Conservation (phyloP, 2,797 vertebrate species). For the Eutrigla gurnardus region DNA sequence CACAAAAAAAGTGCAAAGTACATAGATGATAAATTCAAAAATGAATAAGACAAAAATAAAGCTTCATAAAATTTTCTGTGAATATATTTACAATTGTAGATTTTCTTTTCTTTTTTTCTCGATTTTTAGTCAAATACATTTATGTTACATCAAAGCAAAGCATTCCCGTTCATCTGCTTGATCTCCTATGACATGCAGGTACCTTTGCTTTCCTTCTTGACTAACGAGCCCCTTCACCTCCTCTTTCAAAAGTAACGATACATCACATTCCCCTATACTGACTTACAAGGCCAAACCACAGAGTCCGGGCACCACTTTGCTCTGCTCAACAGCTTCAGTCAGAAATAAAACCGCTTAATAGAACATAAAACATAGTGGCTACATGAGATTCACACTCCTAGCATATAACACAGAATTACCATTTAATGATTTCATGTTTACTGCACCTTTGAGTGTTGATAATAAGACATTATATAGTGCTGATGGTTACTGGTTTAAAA, state of each 20-base stretch:
- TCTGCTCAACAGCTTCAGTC: slow-evolving; percentile 63
- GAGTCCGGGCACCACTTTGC: slow-evolving; percentile 55
- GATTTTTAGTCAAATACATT: slow-evolving; percentile 76
- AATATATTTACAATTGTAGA: slow-evolving; percentile 83
- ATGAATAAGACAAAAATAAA: slow-evolving; percentile 71
- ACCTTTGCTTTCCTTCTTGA: slow-evolving; percentile 69
- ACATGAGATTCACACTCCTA: slow-evolving; percentile 74
- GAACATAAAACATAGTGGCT: slow-evolving; percentile 77
- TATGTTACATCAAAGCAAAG: slow-evolving; percentile 87
- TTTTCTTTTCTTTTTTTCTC: slow-evolving; percentile 40
- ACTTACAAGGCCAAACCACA: slow-evolving; percentile 66
- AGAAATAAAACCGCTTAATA: slow-evolving; percentile 64
- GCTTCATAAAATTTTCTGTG: slow-evolving; percentile 73
- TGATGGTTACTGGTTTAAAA: slow-evolving; percentile 62
- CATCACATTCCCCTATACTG: slow-evolving; percentile 72
- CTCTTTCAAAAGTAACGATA: slow-evolving; percentile 46
- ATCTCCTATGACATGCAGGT: slow-evolving; percentile 83
- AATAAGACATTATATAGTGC: slow-evolving; percentile 73
- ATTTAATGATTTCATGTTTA: slow-evolving; percentile 60
- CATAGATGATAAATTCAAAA: slow-evolving; percentile 66
- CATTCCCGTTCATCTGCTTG: slow-evolving; percentile 82
- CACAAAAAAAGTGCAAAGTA: slow-evolving; percentile 82
- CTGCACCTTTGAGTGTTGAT: slow-evolving; percentile 71
- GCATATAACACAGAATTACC: slow-evolving; percentile 71
- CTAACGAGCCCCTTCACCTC: slow-evolving; percentile 45